Conservation (phyloP, 2,113 vertebrate genomes). For the Hiodon tergisus region DNA sequence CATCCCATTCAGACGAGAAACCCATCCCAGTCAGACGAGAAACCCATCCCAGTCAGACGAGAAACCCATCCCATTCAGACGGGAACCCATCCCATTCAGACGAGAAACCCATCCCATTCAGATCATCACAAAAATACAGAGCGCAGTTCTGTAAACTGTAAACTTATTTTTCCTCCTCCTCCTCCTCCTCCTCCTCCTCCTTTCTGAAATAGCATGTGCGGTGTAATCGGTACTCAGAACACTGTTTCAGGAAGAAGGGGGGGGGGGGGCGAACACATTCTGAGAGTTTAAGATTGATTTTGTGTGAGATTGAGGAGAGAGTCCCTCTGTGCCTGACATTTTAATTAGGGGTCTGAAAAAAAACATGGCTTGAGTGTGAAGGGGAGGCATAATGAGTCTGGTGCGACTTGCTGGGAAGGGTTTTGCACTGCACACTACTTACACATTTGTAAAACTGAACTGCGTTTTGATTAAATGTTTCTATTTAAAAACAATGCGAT, state of each 20-base stretch:
- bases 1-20: no score
- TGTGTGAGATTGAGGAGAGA: conserved; percentile 16
- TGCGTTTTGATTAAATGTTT: conserved; percentile 2
- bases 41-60: no score
- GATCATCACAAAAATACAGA: background rate
- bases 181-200: background rate
- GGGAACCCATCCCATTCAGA: background rate
- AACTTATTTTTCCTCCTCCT: background rate
- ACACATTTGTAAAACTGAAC: background rate
- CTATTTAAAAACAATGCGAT: background rate
- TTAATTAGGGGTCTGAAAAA: conserved; percentile 35
- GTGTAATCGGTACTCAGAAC: conserved; percentile 20
- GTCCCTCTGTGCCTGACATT: conserved; percentile 32
- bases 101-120: background rate
- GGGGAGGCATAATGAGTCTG: conserved; percentile 10
- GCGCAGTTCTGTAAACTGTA: background rate
- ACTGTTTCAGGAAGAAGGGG: background rate
- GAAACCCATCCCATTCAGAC: no score
- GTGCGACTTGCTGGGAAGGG: background rate
- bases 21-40: no score
- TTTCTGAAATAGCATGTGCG: conserved; percentile 22
- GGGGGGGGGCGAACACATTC: conserved; percentile 4
- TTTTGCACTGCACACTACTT: background rate
- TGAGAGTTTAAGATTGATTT: conserved; percentile 34
- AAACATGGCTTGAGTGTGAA: conserved; percentile 17